These are phyloP conservation scores for Mythimna albipuncta DNA, from an alignment of 2,888 invertebrate genomes.

Conservation along the genomic window DNA sequence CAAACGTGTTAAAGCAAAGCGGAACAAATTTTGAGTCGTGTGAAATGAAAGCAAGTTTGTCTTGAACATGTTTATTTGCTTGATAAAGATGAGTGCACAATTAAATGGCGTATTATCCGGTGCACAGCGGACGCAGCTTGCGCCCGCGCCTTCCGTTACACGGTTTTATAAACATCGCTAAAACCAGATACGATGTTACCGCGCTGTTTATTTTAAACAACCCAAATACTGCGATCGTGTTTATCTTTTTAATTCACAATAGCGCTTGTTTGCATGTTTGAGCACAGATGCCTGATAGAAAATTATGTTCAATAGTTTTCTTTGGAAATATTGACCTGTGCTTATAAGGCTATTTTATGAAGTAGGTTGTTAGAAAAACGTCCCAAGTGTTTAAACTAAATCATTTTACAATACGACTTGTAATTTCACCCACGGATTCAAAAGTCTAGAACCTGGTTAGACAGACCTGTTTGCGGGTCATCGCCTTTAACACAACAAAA, in stretches of 20 bases:
- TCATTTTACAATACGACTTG: background rate
- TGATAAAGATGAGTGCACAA: constrained; percentile 64
- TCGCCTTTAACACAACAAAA: constrained; percentile 25
- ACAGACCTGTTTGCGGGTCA: constrained; percentile 47
- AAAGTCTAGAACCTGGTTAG: constrained; percentile 28
- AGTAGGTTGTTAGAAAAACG: too few relatives aligned
- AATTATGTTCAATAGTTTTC: constrained; percentile 2
- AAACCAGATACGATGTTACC: constrained; percentile 48
- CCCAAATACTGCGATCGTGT: constrained; percentile 40
- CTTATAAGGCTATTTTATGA: too few relatives aligned
- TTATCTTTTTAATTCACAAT: constrained; percentile 45
- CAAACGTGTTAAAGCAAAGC: background rate
- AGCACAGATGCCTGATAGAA: background rate
- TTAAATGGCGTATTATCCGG: constrained; percentile 73
- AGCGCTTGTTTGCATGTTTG: background rate
- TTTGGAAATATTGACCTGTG: background rate
- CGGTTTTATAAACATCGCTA: constrained; percentile 58
- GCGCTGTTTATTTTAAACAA: constrained; percentile 46
- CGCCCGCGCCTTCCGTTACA: constrained; percentile 77
- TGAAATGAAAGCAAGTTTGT: constrained; percentile 30
- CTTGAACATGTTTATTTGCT: constrained; percentile 30
- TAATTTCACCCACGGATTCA: constrained; percentile 20
- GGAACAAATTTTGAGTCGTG: constrained; percentile 14
- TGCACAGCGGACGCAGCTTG: constrained; percentile 80
- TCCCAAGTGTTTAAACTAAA: background rate